Base-by-base conservation (phyloP, 1,140 invertebrate genomes). In the Philotrypesis tridentata region DNA sequence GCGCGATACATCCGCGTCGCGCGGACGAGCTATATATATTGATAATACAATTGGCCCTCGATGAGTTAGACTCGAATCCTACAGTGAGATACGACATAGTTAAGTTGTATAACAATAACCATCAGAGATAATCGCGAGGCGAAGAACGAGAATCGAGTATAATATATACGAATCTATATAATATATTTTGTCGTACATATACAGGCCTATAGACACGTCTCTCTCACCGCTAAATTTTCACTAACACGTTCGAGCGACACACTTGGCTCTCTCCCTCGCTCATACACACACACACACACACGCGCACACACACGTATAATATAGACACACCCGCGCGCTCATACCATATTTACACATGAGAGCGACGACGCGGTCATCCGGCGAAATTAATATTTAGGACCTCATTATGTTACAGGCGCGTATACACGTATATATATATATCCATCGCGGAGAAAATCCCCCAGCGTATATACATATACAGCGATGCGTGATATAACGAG, bases 41-140 rank as follows among this genome's bases (percentile, higher is more conserved):
- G 33, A 37, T 37, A 37, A 63, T 76, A 82, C 7, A 76, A 76
- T 76, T 82, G 80, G 74, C 74, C 80, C 72, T 82, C 80, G 63
- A 81, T 55, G 21, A 75, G 9, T 81, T 74, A 21, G n/a, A 29
- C 61, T 65, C 9, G 40, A 21, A 40, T 55, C 29, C 29, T 73
- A n/a, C n/a, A n/a, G n/a, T n/a, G n/a, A n/a, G n/a, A n/a, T n/a
- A n/a, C n/a, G n/a, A n/a, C n/a, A n/a, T n/a, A n/a, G n/a, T n/a
- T n/a, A 71, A 23, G 48, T 17, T 43, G 61, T 25, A 63, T 43
- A 31, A 27, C 61, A 25, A 27, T 63, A 43, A 63, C 27, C 0
- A 14, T 72, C n/a, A n/a, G n/a, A n/a, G 14, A 74, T 80, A 14
- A 31, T 40, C 33, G 37, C 33, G 21, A 48, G 25, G 79, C 55